Evolutionary conservation across 2,113 vertebrate species (phyloP), one percentile per base, ranked within the genome.

Genomic region (Chloebia gouldiae): DNA sequence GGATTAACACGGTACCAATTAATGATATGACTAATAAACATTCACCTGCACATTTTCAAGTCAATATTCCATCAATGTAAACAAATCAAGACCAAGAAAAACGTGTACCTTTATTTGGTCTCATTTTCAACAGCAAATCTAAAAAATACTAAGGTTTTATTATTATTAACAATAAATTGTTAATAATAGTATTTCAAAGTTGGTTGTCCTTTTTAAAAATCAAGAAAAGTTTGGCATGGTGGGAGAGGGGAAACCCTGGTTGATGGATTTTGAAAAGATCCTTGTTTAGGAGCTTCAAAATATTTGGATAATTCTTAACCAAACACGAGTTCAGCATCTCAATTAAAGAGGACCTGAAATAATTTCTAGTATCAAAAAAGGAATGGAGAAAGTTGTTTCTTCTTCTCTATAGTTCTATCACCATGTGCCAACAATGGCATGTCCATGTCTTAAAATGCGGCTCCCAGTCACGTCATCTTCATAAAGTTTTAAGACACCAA

Each of bases 191-290:
- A 35, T 24, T 68, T n/a, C 10, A 80, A 40, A 85, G 0, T 1
- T 6, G 42, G 56, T 44, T 72, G 22, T 37, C 12, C 3, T 27
- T 87, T 72, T 63, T 59, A 82, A 65, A 57, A 37, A 66, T 59
- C 6, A 61, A 17, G 6, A 64, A 51, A 44, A 44, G 0, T 17
- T 53, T 6, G 8, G 3, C 3, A 1, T 78, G 8, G 21, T 13
- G 2, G 21, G 50, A 16, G 0, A 0, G 8, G 8, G 6, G 3
- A 51, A 85, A 11, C 6, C 30, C 15, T 30, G 22, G 30, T 4
- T 77, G 17, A 45, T n/a, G 9, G 13, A 7, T 7, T 81, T 85
- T 47, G 14, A 13, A 66, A 42, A 73, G 7, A 31, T 56, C 44
- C 83, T 40, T 76, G 53, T 78, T 73, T 59, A 92, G 28, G 7